These are phyloP conservation scores for Amblyjoppa proteus DNA, from an alignment of 2,888 invertebrate genomes.

Conservation along the genomic window DNA sequence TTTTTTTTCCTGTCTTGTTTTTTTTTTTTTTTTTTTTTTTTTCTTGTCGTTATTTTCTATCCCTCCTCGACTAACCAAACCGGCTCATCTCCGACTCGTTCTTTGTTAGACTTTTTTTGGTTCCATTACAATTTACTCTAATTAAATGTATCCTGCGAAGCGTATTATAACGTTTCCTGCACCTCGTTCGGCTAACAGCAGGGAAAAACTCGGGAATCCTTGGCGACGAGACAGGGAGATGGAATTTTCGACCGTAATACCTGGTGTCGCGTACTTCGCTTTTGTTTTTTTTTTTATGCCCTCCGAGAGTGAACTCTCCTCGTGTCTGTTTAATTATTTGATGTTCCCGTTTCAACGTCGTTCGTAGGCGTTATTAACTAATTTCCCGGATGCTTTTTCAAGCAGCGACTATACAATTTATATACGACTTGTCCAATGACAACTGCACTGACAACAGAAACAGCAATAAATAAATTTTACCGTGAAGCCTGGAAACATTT, in stretches of 20 bases:
- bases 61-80: slow-evolving; percentile 12
- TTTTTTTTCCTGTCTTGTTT: slow-evolving; percentile 52
- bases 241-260: slow-evolving; percentile 53
- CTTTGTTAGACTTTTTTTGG: slow-evolving; percentile 11
- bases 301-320: slow-evolving; percentile 18
- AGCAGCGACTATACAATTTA: no score
- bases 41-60: slow-evolving; percentile 32
- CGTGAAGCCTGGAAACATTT: neutral
- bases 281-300: neutral
- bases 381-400: no score
- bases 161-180: slow-evolving; percentile 65
- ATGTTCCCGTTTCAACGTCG: neutral
- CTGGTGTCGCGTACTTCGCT: slow-evolving; percentile 11
- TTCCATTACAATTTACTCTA: slow-evolving; percentile 70
- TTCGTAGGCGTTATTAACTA: no score
- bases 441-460: no score
- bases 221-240: neutral
- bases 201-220: slow-evolving; percentile 21
- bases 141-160: slow-evolving; percentile 71
- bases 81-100: slow-evolving; percentile 29
- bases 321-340: slow-evolving; percentile 44
- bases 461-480: no score
- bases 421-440: no score
- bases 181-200: slow-evolving; percentile 44
- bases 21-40: slow-evolving; percentile 41